Evolutionary conservation across 2,113 vertebrate species (phyloP), one percentile per base, ranked within the genome.

Genomic region (Catharus fuscescens): DNA sequence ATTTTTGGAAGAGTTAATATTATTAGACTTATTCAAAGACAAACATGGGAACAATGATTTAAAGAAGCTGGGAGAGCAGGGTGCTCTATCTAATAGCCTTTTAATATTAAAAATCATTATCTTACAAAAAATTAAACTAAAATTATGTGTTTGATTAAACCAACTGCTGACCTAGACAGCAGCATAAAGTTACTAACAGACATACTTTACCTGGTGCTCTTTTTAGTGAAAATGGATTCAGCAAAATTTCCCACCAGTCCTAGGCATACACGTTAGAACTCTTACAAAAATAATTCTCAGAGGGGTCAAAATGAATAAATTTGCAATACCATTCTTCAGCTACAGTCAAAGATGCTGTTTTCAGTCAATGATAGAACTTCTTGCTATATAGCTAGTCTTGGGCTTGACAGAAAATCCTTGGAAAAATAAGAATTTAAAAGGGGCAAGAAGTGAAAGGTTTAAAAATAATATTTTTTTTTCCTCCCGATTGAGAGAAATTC

Each of bases 371-470:
- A 54, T 34, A 38, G 32, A 81, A 59, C 2, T 48, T 74, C 21
- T 2, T 62, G 11, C 8, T n/a, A 3, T 14, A 5, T 50, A 26
- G 10, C 5, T 0, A 1, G 34, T 52, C 18, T 69, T 50, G 81
- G 57, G 8, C 25, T 32, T 73, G 47, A 50, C 42, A 78, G 20
- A 6, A 91, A 90, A 57, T 59, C 66, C 18, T 38, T 52, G 34
- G 44, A 54, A 70, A 54, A 91, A 84, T 18, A 59, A 76, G 32
- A 78, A n/a, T 2, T 84, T 59, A 38, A 65, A 9, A 74, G 14
- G 14, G 20, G 6, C 1, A 70, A 78, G 18, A 84, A 91, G 5
- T 25, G 6, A 77, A 45, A 66, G 5, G 1, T n/a, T 86, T 57
- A 38, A 77, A 92, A 83, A 62, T 4, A 78, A 47, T 25, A 5